phyloP scores from a whole-genome alignment of 2,113 vertebrate species.

The Serilophus lunatus region DNA sequence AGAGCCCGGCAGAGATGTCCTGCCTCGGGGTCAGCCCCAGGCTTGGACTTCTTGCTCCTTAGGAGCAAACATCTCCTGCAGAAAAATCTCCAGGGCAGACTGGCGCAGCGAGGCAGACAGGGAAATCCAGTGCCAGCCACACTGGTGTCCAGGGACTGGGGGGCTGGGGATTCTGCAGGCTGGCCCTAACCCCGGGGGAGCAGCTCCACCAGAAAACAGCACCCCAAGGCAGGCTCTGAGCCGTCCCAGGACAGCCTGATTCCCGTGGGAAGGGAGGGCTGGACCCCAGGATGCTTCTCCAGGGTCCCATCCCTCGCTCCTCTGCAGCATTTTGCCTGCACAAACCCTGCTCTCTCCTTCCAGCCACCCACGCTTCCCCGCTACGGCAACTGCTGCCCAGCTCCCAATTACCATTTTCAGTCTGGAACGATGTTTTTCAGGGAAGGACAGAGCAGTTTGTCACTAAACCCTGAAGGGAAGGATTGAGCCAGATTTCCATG shows the following conservation, averaged over 20 bases:
- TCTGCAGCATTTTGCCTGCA: slow-evolving; percentile 46
- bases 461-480: neutral
- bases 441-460: neutral
- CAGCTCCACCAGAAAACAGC: neutral
- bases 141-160: neutral
- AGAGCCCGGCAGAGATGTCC: neutral
- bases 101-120: neutral
- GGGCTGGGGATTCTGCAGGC: neutral
- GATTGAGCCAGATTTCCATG: neutral
- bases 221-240: neutral
- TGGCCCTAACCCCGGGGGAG: neutral
- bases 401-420: neutral
- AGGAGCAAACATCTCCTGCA: neutral
- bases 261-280: neutral
- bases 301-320: neutral
- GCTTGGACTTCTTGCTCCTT: neutral
- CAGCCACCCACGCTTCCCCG: neutral
- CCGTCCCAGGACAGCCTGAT: neutral
- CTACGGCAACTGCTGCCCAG: neutral
- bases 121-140: neutral
- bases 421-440: neutral
- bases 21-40: neutral
- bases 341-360: neutral
- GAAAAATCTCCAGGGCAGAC: neutral
- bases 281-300: neutral